Evolutionary conservation across 2,797 vertebrate genomes (phyloP).

Genomic region (Acanthis flammea): DNA sequence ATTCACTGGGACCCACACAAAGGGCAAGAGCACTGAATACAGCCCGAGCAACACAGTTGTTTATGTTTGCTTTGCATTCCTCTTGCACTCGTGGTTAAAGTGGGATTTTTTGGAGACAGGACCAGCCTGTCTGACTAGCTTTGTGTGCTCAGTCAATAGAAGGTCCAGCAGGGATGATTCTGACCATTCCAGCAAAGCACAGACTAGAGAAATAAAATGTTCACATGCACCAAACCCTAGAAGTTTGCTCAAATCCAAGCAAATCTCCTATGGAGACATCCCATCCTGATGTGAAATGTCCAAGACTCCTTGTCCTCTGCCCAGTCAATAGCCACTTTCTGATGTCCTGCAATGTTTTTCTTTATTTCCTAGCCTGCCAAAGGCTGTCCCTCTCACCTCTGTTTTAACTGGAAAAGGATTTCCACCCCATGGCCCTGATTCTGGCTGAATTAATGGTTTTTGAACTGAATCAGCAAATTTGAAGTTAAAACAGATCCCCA

Average conservation of each 20-base stretch:
- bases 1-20: background rate
- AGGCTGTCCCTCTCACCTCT: constrained; percentile 48
- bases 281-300: background rate
- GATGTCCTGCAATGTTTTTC: background rate
- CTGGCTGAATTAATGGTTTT: constrained; percentile 59
- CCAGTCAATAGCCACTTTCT: background rate
- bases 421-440: constrained; percentile 50
- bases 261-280: background rate
- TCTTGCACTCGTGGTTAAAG: rapidly evolving
- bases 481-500: constrained; percentile 64
- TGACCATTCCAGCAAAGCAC: background rate
- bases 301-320: background rate
- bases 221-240: background rate
- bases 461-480: constrained; percentile 64
- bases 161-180: background rate
- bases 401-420: constrained; percentile 67
- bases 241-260: background rate
- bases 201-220: background rate
- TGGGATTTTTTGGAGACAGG: background rate
- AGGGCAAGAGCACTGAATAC: background rate
- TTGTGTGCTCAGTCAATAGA: background rate
- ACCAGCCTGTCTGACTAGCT: background rate
- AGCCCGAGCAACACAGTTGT: background rate
- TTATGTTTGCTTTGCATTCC: background rate
- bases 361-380: constrained; percentile 24